phyloP scores from a whole-genome alignment of 2,888 invertebrate genomes.

The Cryptocephalus primarius region DNA sequence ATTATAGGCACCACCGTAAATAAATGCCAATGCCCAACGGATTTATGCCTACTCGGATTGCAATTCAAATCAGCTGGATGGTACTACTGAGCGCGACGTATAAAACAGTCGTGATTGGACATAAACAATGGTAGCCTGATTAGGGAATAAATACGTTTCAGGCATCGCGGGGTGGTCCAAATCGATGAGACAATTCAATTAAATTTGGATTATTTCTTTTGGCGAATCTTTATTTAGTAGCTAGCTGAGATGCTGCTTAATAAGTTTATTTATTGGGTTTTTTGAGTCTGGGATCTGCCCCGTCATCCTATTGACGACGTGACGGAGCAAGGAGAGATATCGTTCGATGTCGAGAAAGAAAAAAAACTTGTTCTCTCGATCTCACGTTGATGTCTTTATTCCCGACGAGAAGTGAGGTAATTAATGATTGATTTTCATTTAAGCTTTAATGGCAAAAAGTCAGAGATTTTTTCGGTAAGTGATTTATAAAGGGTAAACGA shows the following conservation, averaged over 20 bases:
- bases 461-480: too few relatives aligned
- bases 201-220: constrained; percentile 20
- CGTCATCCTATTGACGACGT: too few relatives aligned
- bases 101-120: constrained; percentile 31
- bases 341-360: too few relatives aligned
- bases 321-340: too few relatives aligned
- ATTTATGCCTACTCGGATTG: constrained; percentile 31
- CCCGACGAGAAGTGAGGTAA: too few relatives aligned
- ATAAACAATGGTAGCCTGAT: constrained; percentile 35
- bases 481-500: too few relatives aligned
- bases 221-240: constrained; percentile 8
- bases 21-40: constrained; percentile 32
- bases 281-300: too few relatives aligned
- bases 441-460: too few relatives aligned
- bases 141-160: constrained; percentile 34
- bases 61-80: constrained; percentile 34
- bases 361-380: too few relatives aligned
- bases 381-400: too few relatives aligned
- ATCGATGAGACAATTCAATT: constrained; percentile 34
- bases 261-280: too few relatives aligned
- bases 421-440: too few relatives aligned
- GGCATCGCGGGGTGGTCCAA: constrained; percentile 34
- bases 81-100: constrained; percentile 23
- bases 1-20: constrained; percentile 30
- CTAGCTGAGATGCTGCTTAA: not conserved